Base-by-base conservation (phyloP, 2,888 invertebrate genomes). In the Chloroclysta siterata region DNA sequence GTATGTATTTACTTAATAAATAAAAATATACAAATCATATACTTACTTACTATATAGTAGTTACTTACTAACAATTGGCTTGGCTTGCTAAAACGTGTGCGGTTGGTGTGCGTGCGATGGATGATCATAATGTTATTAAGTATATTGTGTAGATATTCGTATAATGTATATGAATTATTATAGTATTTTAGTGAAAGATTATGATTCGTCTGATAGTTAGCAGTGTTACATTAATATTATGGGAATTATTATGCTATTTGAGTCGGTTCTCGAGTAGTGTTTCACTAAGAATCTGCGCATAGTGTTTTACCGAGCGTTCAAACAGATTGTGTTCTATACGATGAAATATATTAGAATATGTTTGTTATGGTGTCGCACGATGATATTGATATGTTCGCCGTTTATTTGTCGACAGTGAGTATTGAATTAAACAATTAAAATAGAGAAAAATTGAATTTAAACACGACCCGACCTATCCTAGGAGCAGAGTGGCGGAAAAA, bases 221-320 rank as follows among this genome's bases (percentile, higher is more conserved):
- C 15, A 2, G 44, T 44, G 14, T 44, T 15, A 44, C 44, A 44
- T 44, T 7, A 94, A 52, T 39, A 52, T 39, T 22, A 52, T 52
- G 36, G 52, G 39, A 52, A 52, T 39, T 39, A 52, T 41, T 39
- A 52, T 41, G 39, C 52, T 52, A 41, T 52, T 52, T 52, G 52
- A 52, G 39, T 52, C 17, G 22, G 52, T 52, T 52, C 52, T 52
- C 52, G 52, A n/a, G 52, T 39, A 0, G 52, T n/a, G 52, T 41
- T 52, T 52, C 51, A 11, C 15, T 39, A 15, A 15, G 51, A 52
- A 52, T 52, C 52, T 52, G 52, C 22, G 52, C 52, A 52, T 41
- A 44, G n/a, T 7, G 66, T 48, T 48, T 41, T 53, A 66, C 60
- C 44, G 66, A 60, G 54, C 55, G 53, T 57, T 47, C 15, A 36